These are phyloP conservation scores for Balearica regulorum DNA, from an alignment of 2,797 vertebrate genomes.

Conservation along the genomic window DNA sequence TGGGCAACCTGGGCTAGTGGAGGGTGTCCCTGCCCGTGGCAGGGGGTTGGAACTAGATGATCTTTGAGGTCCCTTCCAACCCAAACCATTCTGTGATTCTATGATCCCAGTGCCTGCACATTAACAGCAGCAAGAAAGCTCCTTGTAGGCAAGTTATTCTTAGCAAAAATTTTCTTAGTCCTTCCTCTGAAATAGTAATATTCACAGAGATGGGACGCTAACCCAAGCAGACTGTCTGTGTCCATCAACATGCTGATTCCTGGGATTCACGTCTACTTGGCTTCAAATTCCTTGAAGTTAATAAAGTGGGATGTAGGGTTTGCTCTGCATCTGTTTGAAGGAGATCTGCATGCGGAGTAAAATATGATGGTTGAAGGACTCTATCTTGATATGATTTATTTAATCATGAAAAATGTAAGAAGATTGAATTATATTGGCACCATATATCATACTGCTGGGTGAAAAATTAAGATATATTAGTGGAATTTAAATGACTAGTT, in stretches of 20 bases:
- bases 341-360: background rate
- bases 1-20: too few species aligned
- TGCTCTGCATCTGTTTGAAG: background rate
- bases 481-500: constrained; percentile 21
- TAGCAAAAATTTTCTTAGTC: background rate
- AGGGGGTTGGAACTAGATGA: too few species aligned
- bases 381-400: constrained; percentile 57
- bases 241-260: background rate
- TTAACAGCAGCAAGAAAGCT: background rate
- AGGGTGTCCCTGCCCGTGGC: too few species aligned
- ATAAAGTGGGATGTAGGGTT: background rate
- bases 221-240: too few species aligned
- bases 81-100: too few species aligned
- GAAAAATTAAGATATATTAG: constrained; percentile 68
- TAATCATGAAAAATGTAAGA: constrained; percentile 58
- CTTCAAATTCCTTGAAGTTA: background rate
- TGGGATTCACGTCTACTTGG: background rate
- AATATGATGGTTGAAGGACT: background rate
- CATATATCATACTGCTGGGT: constrained; percentile 3
- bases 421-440: constrained; percentile 57
- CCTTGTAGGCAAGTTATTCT: background rate
- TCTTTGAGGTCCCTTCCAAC: too few species aligned
- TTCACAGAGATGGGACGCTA: background rate
- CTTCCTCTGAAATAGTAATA: background rate
- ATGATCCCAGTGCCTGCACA: background rate